A percentile compares a stretch with the other conserved stretches of the same genome.
Conservation (phyloP, 2,113 vertebrate species). For the Arvicanthis niloticus region DNA sequence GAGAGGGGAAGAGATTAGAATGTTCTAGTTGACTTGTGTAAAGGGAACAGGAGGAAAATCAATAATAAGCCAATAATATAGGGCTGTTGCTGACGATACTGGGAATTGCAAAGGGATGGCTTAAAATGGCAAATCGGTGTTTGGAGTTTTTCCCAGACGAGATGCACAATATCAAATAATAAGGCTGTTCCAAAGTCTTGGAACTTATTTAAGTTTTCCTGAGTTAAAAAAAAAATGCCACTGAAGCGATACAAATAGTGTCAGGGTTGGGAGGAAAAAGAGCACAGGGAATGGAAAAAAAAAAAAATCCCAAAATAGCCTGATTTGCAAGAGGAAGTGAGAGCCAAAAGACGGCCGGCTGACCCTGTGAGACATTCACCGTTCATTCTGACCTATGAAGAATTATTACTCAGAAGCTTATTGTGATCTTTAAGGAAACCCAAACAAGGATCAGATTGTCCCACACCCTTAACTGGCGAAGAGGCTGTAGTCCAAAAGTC, state of each 20-base stretch:
- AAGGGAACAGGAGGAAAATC: constrained; percentile 53
- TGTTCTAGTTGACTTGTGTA: constrained; percentile 63
- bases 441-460: constrained; percentile 51
- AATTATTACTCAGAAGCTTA: constrained; percentile 62
- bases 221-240: constrained; percentile 68
- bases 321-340: constrained; percentile 57
- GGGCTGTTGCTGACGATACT: constrained; percentile 66
- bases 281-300: constrained; percentile 65
- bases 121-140: constrained; percentile 81
- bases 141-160: constrained; percentile 81
- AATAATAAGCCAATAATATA: constrained; percentile 75
- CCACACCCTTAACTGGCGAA: constrained; percentile 13
- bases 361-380: constrained; percentile 50
- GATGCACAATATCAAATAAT: constrained; percentile 77
- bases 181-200: constrained; percentile 71
- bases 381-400: constrained; percentile 68
- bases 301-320: constrained; percentile 78
- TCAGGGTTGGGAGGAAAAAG: constrained; percentile 65
- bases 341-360: constrained; percentile 50
- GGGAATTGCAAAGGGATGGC: constrained; percentile 76
- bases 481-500: constrained; percentile 17
- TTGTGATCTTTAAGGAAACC: constrained; percentile 70
- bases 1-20: constrained; percentile 29
- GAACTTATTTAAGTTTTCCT: constrained; percentile 80
- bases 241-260: constrained; percentile 73